These are phyloP conservation scores for Drosophila nigrodunni DNA, from an alignment of 1,140 invertebrate species.

Conservation along the genomic window DNA sequence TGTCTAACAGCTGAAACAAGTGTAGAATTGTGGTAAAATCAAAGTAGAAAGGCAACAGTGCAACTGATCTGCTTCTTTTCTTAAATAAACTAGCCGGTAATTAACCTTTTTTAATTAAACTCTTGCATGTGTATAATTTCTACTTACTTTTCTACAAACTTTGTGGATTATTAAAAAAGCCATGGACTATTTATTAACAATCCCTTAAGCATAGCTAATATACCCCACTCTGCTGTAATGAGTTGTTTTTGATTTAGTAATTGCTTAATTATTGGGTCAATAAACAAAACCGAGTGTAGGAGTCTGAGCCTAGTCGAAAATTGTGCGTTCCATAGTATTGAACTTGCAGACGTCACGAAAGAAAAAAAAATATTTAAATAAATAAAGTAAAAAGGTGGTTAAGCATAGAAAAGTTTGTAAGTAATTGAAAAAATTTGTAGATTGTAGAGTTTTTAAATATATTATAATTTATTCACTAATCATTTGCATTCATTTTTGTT, in stretches of 20 bases:
- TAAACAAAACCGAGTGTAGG: conserved; percentile 3
- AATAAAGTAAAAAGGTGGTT: background rate
- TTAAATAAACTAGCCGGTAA: no score
- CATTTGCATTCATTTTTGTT: conserved; percentile 45
- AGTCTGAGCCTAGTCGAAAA: background rate
- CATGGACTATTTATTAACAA: background rate
- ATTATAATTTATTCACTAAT: conserved; percentile 75
- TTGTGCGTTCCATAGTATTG: background rate
- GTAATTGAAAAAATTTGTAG: background rate
- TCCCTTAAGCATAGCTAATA: background rate
- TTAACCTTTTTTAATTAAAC: no score
- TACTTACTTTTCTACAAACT: no score
- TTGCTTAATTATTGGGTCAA: conserved; percentile 36
- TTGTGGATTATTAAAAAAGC: no score
- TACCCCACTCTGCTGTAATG: background rate
- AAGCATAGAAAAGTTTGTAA: background rate
- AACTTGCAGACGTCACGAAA: background rate
- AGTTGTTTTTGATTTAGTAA: conserved; percentile 39
- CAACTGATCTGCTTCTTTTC: no score
- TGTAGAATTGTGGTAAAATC: no score
- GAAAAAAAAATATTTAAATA: background rate
- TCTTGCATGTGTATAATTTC: no score
- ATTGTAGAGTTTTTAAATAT: conserved; percentile 60
- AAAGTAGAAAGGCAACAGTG: no score
- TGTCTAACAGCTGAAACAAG: no score